Base-by-base conservation (phyloP, 2,797 vertebrate genomes). In the Megalops cyprinoides region DNA sequence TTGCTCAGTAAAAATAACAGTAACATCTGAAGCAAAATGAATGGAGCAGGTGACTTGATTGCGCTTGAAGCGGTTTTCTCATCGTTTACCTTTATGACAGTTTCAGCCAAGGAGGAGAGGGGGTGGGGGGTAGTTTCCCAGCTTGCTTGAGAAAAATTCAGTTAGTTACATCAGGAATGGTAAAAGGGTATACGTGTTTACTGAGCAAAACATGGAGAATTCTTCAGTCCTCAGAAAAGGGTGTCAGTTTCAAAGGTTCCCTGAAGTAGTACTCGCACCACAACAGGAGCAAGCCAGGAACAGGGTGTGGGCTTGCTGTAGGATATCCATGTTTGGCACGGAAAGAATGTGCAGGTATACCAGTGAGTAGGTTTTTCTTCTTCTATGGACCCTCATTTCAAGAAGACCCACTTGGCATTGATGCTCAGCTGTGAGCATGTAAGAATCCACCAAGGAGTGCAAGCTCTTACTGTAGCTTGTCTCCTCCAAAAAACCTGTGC, bases 201-300 rank as follows among this genome's bases (percentile, higher is more conserved):
- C 81, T 79, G 81, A 75, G 46, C 81, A 82, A 82, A 82, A 79
- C 81, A 82, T 82, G 53, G 51, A 79, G 69, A 75, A 62, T 25
- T 20, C 60, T 71, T 58, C 77, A 79, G 77, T 28, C 53, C 49
- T 51, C 69, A 74, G 69, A 79, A 58, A 67, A 75, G 51, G 34
- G 42, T 39, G 74, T 78, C 51, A 82, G 81, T 44, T 37, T 12
- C 31, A 31, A 79, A 46, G 25, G 7, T 39, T 79, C 39, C 49
- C 37, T 34, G 31, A 31, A 56, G 20, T 31, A 78, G 49, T 82
- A 25, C 44, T 49, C 39, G 75, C 44, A 74, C 37, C n/a, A 58
- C 39, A 74, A 78, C n/a, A n/a, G n/a, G n/a, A 18, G n/a, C 62
- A 44, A 51, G n/a, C 25, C 10, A 25, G 37, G 5, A 18, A 42